Base-by-base conservation (phyloP, 35 echinoderm and acorn worm genomes). In the Ophioderma brevispina region DNA sequence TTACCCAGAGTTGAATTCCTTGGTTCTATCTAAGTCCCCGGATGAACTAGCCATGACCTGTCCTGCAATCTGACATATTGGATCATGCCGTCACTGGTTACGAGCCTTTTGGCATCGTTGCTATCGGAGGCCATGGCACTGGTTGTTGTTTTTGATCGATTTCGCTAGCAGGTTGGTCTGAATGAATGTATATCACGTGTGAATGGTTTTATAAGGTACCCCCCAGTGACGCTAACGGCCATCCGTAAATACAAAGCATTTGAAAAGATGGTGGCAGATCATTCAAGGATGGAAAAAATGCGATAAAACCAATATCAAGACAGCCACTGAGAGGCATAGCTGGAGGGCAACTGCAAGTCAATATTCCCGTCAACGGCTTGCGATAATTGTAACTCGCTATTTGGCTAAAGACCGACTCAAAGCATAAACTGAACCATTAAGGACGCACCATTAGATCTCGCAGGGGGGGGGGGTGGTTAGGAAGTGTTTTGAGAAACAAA, bases 141-240 rank as follows among this genome's bases (percentile, higher is more conserved):
- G 80, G 80, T 33, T 82, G 80, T 32, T 82, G 80, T 40, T 43
- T 82, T n/a, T n/a, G 23, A 82, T 82, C 38, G 80, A 40, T 0
- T 82, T 38, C 8, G 80, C 80, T 38, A 43, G n/a, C 19, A 38
- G 80, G n/a, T n/a, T 41, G 80, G 80, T 40, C 38, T 82, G 0
- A 34, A 82, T 40, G 80, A 82, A 43, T 40, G 80, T 82, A 21
- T 19, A 82, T 11, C 37, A 82, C 17, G 80, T 6, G 80, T 82
- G 10, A 82, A 82, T 43, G 80, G 80, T 43, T 82, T 82, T 10
- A 82, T n/a, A n/a, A 82, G 32, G 80, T 82, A 5, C 80, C 80
- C 21, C 80, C 80, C 0, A 38, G 80, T 33, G 32, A 82, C 38
- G n/a, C 36, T 31, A 43, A 38, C n/a, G 1, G 80, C 80, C 0